These are phyloP conservation scores for Alectura lathami DNA, from an alignment of 2,113 vertebrate species.

Conservation along the genomic window DNA sequence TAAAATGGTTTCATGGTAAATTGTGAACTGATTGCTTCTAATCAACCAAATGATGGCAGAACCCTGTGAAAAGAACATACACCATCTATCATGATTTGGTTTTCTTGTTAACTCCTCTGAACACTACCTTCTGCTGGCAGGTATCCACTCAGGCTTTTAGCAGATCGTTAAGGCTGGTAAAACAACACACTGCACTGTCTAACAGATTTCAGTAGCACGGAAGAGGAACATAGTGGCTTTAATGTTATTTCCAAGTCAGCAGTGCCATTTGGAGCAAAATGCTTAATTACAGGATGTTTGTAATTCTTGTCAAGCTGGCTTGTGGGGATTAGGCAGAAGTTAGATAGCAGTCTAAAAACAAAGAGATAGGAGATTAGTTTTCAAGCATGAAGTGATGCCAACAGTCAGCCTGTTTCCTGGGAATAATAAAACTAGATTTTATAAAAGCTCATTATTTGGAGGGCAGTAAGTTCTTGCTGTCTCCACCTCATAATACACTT, in stretches of 20 bases:
- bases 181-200: constrained; percentile 12
- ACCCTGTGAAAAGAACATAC: not conserved
- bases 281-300: constrained; percentile 50
- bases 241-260: constrained; percentile 1
- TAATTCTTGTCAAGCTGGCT: constrained; percentile 30
- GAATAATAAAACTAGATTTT: not conserved
- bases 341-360: constrained; percentile 12
- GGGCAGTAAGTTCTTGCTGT: not conserved
- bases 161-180: not conserved
- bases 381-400: not conserved
- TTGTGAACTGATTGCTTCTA: constrained; percentile 59
- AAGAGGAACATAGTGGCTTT: not conserved
- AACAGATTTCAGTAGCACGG: not conserved
- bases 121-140: not conserved
- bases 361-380: not conserved
- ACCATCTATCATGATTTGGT: constrained; percentile 24
- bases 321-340: not conserved
- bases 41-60: constrained; percentile 52
- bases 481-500: not conserved
- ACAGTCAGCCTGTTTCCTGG: not conserved
- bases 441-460: not conserved
- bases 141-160: constrained; percentile 17
- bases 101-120: constrained; percentile 5
- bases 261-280: constrained; percentile 42
- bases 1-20: constrained; percentile 38